Percentiles rank a stretch among this genome's conserved stretches.
Conservation (phyloP, 2,113 vertebrate genomes). For the Ia io region DNA sequence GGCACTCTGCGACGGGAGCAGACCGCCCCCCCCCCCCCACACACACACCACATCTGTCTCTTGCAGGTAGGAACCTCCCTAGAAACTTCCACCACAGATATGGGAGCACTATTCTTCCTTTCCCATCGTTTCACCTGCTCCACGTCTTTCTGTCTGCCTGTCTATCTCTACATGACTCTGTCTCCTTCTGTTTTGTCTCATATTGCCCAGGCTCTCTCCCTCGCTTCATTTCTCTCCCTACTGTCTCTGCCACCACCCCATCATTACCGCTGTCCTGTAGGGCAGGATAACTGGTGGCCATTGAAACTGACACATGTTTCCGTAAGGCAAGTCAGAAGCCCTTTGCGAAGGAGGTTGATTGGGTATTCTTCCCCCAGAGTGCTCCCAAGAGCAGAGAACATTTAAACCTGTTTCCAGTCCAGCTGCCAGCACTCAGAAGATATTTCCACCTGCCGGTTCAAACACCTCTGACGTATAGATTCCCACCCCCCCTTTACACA, state of each 20-base stretch:
- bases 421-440: not conserved
- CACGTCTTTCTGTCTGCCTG: conserved; percentile 71
- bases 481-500: not conserved
- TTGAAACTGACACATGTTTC: not conserved
- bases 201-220: not conserved
- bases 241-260: not conserved
- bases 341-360: not conserved
- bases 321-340: not conserved
- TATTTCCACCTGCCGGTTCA: not conserved
- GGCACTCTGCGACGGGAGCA: too few relatives aligned
- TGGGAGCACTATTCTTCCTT: conserved; percentile 82
- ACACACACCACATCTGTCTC: not conserved
- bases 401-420: not conserved
- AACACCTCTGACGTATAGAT: not conserved
- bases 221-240: not conserved
- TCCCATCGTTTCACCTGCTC: conserved; percentile 63
- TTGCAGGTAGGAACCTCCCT: conserved; percentile 83
- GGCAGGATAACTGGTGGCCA: not conserved
- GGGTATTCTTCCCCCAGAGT: not conserved
- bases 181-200: not conserved
- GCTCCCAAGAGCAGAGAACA: not conserved
- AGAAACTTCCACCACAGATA: conserved; percentile 78
- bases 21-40: too few relatives aligned
- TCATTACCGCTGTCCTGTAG: not conserved
- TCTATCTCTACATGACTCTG: conserved; percentile 62